Evolutionary conservation across 2,797 vertebrate genomes (phyloP).

Genomic region (Ara ararauna): DNA sequence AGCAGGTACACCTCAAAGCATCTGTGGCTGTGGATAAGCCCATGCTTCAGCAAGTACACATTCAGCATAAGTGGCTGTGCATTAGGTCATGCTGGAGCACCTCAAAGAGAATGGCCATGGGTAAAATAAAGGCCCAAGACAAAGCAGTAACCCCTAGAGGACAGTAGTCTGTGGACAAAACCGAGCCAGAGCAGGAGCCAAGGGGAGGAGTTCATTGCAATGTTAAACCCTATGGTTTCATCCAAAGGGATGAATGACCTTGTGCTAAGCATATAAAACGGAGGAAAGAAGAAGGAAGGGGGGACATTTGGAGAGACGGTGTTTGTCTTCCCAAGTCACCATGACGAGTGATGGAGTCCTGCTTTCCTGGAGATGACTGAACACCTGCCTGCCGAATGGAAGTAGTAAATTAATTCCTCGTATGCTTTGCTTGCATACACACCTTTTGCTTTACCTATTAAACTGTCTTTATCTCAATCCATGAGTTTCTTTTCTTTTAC

Average conservation of each 20-base stretch:
- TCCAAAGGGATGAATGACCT: not conserved
- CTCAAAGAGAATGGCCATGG: not conserved
- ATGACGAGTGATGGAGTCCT: not conserved
- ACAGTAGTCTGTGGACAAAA: not conserved
- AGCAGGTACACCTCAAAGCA: not conserved
- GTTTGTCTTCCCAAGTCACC: not conserved
- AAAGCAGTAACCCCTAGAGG: not conserved
- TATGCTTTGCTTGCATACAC: not conserved
- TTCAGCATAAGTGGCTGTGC: not conserved
- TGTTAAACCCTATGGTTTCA: not conserved
- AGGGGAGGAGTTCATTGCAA: not conserved
- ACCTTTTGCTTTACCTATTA: not conserved
- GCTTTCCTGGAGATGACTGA: not conserved
- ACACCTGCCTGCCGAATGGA: not conserved
- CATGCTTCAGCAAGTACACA: not conserved
- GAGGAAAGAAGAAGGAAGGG: not conserved
- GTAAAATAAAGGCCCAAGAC: not conserved
- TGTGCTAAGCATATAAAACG: not conserved
- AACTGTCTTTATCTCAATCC: not conserved
- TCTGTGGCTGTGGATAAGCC: not conserved
- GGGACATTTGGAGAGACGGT: not conserved
- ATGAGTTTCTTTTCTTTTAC: not conserved
- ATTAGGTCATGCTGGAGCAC: not conserved
- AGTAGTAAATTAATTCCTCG: not conserved
- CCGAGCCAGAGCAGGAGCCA: not conserved